Conservation (phyloP, 1,140 invertebrate species). For the Himalopsyche phryganea region DNA sequence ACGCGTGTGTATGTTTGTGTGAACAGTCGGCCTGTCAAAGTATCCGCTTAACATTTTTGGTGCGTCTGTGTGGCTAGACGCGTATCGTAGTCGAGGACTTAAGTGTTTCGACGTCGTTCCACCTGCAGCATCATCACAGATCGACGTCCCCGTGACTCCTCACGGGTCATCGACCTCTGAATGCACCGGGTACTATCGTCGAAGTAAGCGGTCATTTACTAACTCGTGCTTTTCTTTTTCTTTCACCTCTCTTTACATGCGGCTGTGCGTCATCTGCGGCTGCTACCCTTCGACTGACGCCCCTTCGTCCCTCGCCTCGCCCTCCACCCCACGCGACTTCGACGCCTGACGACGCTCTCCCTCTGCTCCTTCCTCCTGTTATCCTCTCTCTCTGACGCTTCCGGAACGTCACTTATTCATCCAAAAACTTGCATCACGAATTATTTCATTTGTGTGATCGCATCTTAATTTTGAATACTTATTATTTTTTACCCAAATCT, state of each 20-base stretch:
- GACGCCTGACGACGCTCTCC: constrained; percentile 22
- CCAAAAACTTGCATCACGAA: too few species aligned
- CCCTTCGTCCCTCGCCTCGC: constrained; percentile 20
- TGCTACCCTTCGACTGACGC: constrained; percentile 28
- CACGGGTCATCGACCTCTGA: constrained; percentile 31
- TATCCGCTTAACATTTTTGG: too few species aligned
- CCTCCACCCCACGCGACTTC: constrained; percentile 30
- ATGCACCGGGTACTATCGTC: constrained; percentile 37
- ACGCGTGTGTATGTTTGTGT: too few species aligned
- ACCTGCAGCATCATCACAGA: not conserved
- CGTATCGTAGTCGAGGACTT: too few species aligned
- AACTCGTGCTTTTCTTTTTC: constrained; percentile 30
- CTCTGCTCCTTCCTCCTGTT: not conserved
- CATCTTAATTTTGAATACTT: too few species aligned
- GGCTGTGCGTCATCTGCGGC: constrained; percentile 23
- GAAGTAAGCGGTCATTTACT: constrained; percentile 13
- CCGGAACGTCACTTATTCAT: not conserved
- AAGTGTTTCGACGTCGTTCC: too few species aligned
- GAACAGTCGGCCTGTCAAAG: too few species aligned
- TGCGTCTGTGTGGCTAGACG: too few species aligned
- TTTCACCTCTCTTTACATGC: constrained; percentile 26
- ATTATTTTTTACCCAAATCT: too few species aligned
- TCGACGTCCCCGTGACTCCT: constrained; percentile 41
- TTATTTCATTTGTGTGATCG: too few species aligned
- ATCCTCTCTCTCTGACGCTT: constrained; percentile 15